These are phyloP conservation scores for Tolypeutes matacus DNA, from an alignment of 2,797 vertebrate species.

Conservation along the genomic window DNA sequence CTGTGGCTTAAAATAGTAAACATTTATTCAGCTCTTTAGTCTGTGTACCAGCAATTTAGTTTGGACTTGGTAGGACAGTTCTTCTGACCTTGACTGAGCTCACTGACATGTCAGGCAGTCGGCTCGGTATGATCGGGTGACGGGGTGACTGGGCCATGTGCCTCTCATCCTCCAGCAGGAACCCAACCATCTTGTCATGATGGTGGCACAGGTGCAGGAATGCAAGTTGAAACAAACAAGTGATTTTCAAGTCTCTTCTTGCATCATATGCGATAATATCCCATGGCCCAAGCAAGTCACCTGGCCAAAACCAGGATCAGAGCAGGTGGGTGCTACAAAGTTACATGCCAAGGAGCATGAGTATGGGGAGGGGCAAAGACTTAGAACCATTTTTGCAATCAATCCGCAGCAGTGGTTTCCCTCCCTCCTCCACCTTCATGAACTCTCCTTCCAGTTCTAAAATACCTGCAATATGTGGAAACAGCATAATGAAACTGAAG, in stretches of 20 bases:
- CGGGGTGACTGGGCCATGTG: neutral
- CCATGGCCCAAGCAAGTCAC: neutral
- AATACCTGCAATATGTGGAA: conserved; percentile 64
- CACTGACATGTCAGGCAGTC: neutral
- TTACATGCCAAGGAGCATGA: neutral
- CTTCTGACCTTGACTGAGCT: neutral
- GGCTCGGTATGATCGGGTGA: neutral
- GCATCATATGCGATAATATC: neutral
- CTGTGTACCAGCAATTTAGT: neutral
- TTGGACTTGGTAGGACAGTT: neutral
- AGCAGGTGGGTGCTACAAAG: neutral
- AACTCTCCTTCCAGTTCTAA: conserved; percentile 69
- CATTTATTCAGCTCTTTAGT: neutral
- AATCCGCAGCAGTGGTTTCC: neutral
- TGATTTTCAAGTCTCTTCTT: conserved; percentile 12
- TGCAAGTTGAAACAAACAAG: neutral
- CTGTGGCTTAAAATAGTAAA: conserved; percentile 61
- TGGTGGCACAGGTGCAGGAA: neutral
- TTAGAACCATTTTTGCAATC: neutral
- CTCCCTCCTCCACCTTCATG: conserved; percentile 74
- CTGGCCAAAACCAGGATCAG: neutral
- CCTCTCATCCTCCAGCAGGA: neutral
- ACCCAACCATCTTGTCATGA: neutral
- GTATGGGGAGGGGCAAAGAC: neutral
- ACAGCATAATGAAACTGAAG: conserved; percentile 68